Conservation (phyloP, 2,113 vertebrate species). For the Rostratula benghalensis region DNA sequence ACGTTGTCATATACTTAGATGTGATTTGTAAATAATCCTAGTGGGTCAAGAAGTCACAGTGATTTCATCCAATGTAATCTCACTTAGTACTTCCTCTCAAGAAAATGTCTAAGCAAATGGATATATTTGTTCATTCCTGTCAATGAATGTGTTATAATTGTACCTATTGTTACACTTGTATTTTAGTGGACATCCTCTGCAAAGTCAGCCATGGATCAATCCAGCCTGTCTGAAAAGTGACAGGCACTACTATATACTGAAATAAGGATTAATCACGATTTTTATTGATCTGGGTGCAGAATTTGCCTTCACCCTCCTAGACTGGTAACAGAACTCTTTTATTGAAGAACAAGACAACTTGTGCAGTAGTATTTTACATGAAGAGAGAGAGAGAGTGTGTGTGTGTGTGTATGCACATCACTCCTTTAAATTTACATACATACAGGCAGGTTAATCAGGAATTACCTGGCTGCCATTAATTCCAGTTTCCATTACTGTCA, state of each 20-base stretch:
- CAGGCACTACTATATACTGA: neutral
- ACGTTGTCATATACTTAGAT: neutral
- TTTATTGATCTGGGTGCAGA: neutral
- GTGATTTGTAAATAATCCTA: neutral
- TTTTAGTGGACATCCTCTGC: neutral
- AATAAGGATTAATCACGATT: neutral
- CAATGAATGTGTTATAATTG: neutral
- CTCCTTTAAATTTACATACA: neutral
- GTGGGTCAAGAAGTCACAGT: neutral
- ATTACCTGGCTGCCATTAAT: conserved; percentile 37
- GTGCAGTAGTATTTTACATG: neutral
- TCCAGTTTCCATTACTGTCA: conserved; percentile 22
- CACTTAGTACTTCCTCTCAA: neutral
- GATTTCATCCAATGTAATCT: neutral
- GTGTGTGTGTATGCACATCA: neutral
- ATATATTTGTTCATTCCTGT: neutral
- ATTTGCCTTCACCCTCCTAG: neutral
- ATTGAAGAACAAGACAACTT: neutral
- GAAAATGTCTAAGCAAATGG: neutral
- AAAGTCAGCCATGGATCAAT: neutral
- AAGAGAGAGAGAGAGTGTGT: too few species aligned
- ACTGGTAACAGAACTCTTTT: neutral
- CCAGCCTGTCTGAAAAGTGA: neutral
- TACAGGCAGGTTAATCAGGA: conserved; percentile 46
- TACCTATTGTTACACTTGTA: fast-evolving